Base-by-base conservation (phyloP, 2,797 vertebrate species). In the Sebastes jordani region DNA sequence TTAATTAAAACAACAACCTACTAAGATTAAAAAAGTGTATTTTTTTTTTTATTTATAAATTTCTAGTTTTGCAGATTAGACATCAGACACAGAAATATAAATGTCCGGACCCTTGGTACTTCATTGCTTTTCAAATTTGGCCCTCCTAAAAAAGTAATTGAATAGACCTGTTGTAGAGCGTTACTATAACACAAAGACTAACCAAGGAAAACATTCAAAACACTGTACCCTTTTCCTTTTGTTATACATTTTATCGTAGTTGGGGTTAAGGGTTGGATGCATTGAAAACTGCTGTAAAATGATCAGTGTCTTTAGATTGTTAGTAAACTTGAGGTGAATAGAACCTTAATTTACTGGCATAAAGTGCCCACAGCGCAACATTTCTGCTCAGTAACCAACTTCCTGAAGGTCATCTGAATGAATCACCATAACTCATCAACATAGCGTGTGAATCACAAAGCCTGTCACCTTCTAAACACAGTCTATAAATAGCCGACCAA, bases 361-460 rank as follows among this genome's bases (percentile, higher is more conserved):
- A 2, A 52, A 74, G 4, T 38, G 18, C 13, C 20, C 55, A 6
- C 16, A 59, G 46, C 4, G 5, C 1, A 27, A 5, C 0, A 11
- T 76, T 84, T 88, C 70, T 83, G 67, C 71, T 62, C 38, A 64
- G 71, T 68, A 63, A 84, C 62, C 22, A 61, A 67, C 78, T 77
- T 82, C 68, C 68, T 73, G 46, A 91, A 86, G 85, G 86, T 85
- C 77, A 74, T 80, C 58, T 63, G 36, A 80, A 84, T 88, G 79
- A 90, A 82, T 91, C 84, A 87, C 29, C 5, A 4, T 11, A 84
- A 64, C 74, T 87, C 82, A 71, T 70, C 56, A 79, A 74, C 83
- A 72, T 11, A 65, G 34, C 65, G 59, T 55, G 58, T 88, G 81
- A 90, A 85, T 85, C 86, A 87, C 78, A 82, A 46, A 54, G 65